Evolutionary conservation across 2,797 vertebrate genomes (phyloP).

Genomic region (Ambastaia sidthimunki): DNA sequence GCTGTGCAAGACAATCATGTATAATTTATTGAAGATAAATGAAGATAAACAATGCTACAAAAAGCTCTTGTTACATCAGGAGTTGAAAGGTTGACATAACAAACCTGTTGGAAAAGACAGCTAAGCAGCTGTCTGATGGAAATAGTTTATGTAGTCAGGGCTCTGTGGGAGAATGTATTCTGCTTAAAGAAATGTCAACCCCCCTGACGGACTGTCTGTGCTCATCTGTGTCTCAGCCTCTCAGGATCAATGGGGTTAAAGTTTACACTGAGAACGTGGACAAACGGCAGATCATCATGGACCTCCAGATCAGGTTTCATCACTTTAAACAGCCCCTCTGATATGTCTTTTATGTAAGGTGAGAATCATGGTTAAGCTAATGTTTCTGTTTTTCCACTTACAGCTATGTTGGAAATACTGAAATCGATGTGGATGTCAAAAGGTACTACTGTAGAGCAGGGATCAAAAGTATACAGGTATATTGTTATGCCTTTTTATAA

Average conservation of each 20-base stretch:
- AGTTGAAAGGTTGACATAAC: constrained; percentile 38
- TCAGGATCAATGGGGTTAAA: constrained; percentile 96
- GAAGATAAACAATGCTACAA: neutral
- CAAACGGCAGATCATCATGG: constrained; percentile 96
- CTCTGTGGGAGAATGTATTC: constrained; percentile 50
- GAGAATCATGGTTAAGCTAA: neutral
- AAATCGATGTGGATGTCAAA: constrained; percentile 95
- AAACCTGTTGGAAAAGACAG: constrained; percentile 27
- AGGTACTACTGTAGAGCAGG: constrained; percentile 98
- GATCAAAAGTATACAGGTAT: constrained; percentile 95
- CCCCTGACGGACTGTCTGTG: constrained; percentile 47
- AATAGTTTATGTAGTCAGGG: constrained; percentile 70
- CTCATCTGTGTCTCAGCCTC: constrained; percentile 79
- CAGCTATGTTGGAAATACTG: constrained; percentile 96
- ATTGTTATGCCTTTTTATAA: constrained; percentile 23
- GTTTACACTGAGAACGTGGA: constrained; percentile 98
- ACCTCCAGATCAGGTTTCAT: constrained; percentile 96
- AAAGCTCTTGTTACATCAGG: constrained; percentile 5
- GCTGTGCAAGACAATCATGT: neutral
- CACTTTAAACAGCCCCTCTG: neutral
- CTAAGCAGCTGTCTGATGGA: constrained; percentile 50
- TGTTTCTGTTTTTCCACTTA: constrained; percentile 44
- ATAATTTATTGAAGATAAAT: neutral
- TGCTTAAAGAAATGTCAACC: constrained; percentile 25
- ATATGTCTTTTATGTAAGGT: neutral